Percentiles rank a stretch among this genome's conserved stretches.
These are phyloP conservation scores for Halcyon senegalensis DNA, from an alignment of 2,113 vertebrate species.

Conservation along the genomic window DNA sequence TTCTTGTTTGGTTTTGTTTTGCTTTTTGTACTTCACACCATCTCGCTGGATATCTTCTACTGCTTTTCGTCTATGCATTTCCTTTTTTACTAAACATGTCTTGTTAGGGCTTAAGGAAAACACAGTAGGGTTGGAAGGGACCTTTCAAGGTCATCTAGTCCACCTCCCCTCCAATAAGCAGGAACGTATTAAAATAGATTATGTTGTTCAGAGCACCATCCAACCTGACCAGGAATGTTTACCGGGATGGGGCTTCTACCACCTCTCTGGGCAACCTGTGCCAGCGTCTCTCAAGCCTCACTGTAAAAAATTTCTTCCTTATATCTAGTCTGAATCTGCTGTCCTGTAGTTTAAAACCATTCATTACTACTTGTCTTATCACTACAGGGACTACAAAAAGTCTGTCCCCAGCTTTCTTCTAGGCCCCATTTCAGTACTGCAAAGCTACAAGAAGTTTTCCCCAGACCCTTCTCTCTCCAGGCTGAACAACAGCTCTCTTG, in stretches of 20 bases:
- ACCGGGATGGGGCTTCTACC: background rate
- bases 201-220: background rate
- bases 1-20: too few species aligned
- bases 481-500: background rate
- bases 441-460: background rate
- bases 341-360: background rate
- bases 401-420: background rate
- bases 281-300: background rate
- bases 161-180: accelerated
- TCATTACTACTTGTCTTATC: background rate
- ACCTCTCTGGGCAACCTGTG: background rate
- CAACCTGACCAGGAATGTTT: background rate
- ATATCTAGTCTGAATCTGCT: background rate
- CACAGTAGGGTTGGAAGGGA: background rate
- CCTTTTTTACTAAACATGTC: background rate
- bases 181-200: background rate
- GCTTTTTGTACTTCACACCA: background rate
- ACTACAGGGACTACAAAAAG: background rate
- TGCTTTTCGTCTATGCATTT: background rate
- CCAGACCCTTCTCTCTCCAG: background rate
- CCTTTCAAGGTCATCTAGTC: background rate
- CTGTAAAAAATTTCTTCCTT: background rate
- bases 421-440: background rate
- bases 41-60: background rate
- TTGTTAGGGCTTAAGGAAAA: background rate